Conservation (phyloP, 2,113 vertebrate species). For the Nerophis ophidion region DNA sequence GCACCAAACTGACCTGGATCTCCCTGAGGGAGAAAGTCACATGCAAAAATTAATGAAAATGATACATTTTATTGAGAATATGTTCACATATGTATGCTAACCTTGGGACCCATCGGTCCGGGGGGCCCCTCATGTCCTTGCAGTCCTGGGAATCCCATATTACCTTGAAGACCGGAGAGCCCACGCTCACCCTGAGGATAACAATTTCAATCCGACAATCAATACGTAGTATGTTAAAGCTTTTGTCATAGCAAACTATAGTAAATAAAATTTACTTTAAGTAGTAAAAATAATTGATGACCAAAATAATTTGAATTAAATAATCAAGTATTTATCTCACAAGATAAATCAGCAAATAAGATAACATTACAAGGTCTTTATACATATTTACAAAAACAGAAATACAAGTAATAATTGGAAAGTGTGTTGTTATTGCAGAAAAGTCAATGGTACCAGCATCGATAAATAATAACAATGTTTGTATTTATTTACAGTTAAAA, state of each 20-base stretch:
- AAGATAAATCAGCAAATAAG: no score
- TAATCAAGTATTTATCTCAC: no score
- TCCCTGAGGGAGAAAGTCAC: constrained; percentile 71
- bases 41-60: neutral
- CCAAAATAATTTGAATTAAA: no score
- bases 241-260: neutral
- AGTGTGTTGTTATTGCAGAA: no score
- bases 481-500: no score
- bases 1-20: constrained; percentile 80
- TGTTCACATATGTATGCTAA: constrained; percentile 44
- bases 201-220: neutral
- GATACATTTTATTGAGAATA: neutral
- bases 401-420: no score
- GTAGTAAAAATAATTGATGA: no score
- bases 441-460: no score
- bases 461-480: no score
- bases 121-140: constrained; percentile 88
- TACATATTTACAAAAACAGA: no score
- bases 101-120: constrained; percentile 84
- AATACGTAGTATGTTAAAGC: neutral
- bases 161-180: constrained; percentile 84
- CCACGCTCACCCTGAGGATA: constrained; percentile 83
- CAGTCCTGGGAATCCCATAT: constrained; percentile 93
- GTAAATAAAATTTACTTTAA: no score
- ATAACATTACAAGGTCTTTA: no score